Evolutionary conservation across 2,888 invertebrate species (phyloP).

Genomic region (Drosophila gaucha): DNA sequence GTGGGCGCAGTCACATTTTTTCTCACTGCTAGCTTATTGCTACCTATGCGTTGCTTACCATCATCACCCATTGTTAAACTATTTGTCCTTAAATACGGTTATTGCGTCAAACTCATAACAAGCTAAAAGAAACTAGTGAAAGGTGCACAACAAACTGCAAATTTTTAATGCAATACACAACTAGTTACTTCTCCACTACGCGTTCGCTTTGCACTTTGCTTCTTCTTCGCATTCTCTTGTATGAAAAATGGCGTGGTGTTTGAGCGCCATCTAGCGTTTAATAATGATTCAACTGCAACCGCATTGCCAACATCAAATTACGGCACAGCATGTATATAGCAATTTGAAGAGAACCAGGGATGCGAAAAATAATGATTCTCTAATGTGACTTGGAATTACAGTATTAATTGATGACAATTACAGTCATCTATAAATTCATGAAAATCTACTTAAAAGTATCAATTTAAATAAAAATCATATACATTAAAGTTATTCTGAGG

Average conservation of each 20-base stretch:
- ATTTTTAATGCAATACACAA: constrained; percentile 22
- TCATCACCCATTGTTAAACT: constrained; percentile 13
- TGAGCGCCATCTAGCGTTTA: constrained; percentile 42
- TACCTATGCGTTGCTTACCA: constrained; percentile 8
- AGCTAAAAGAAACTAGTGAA: not conserved
- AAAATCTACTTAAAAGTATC: not conserved
- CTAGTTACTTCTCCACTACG: constrained; percentile 26
- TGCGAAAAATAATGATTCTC: constrained; percentile 13
- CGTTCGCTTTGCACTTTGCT: constrained; percentile 18
- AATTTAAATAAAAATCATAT: not conserved
- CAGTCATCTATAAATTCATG: not conserved
- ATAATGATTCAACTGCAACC: not conserved
- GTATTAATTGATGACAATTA: constrained; percentile 3
- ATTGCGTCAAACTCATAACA: not conserved
- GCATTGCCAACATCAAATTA: constrained; percentile 58
- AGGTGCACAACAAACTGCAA: not conserved
- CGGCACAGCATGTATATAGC: constrained; percentile 25
- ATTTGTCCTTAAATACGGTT: not conserved
- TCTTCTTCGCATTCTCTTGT: constrained; percentile 24
- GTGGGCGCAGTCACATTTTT: constrained; percentile 28
- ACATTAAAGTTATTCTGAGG: not conserved
- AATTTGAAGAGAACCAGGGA: constrained; percentile 32
- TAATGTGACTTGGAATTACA: not conserved
- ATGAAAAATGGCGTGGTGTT: constrained; percentile 65
- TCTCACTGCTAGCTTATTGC: not conserved